Evolutionary conservation across 2,888 invertebrate species (phyloP).

Genomic region (Cerceris rybyensis): DNA sequence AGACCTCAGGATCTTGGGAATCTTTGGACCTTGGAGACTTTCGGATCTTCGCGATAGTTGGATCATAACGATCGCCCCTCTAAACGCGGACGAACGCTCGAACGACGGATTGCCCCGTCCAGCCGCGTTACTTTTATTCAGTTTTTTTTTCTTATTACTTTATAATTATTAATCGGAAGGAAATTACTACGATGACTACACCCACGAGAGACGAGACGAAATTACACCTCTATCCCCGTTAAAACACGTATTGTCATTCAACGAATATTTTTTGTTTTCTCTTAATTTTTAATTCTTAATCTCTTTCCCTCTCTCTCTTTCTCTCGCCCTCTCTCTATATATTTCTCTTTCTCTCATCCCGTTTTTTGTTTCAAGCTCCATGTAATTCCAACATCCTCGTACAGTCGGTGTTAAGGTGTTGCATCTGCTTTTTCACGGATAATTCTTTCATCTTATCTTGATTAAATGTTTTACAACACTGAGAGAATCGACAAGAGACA

Average conservation of each 20-base stretch:
- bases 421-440: slow-evolving; percentile 1
- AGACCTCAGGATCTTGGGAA: too few species aligned
- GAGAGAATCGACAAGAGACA: slow-evolving; percentile 76
- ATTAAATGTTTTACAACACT: slow-evolving; percentile 77
- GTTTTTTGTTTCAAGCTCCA: slow-evolving; percentile 1
- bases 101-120: too few species aligned
- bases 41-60: too few species aligned
- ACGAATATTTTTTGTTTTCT: slow-evolving; percentile 71
- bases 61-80: too few species aligned
- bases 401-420: background rate
- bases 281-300: slow-evolving; percentile 54
- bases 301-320: slow-evolving; percentile 22
- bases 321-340: slow-evolving; percentile 14
- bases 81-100: too few species aligned
- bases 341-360: slow-evolving; percentile 20
- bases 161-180: slow-evolving; percentile 45
- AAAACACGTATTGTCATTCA: slow-evolving; percentile 79
- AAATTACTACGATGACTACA: slow-evolving; percentile 55
- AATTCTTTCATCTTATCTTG: slow-evolving; percentile 45
- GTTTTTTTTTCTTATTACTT: background rate
- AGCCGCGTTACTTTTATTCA: background rate
- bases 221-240: slow-evolving; percentile 56
- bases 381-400: too few species aligned
- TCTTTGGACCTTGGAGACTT: too few species aligned
- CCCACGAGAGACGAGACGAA: slow-evolving; percentile 56